A percentile compares a stretch with the other conserved stretches of the same genome.
phyloP scores from a whole-genome alignment of 1,140 invertebrate species.

The Melipona quadrifasciata region DNA sequence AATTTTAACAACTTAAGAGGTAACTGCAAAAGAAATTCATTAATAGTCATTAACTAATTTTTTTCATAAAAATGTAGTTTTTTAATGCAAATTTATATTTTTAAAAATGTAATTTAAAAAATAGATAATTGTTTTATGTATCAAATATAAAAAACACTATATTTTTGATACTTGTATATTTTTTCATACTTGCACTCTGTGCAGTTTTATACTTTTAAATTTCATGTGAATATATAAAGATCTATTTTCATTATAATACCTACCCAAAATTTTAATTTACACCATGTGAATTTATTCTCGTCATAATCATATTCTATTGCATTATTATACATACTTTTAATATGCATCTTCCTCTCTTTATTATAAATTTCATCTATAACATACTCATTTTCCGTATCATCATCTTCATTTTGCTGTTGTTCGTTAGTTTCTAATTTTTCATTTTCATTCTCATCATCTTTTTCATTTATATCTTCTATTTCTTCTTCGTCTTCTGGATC shows the following conservation, averaged over 20 bases:
- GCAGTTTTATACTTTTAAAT: too few species aligned
- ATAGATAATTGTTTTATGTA: too few species aligned
- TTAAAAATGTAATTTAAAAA: too few species aligned
- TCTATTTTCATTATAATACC: slow-evolving; percentile 53
- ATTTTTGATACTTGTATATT: too few species aligned
- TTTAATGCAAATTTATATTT: too few species aligned
- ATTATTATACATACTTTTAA: slow-evolving; percentile 77
- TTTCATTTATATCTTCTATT: slow-evolving; percentile 77
- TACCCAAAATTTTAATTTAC: slow-evolving; percentile 86
- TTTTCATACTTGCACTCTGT: too few species aligned
- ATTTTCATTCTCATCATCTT: slow-evolving; percentile 80
- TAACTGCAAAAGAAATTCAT: slow-evolving; percentile 81
- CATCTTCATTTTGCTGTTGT: slow-evolving; percentile 73
- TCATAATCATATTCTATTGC: slow-evolving; percentile 90
- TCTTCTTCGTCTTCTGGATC: slow-evolving; percentile 85
- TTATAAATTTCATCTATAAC: slow-evolving; percentile 70
- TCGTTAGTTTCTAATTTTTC: slow-evolving; percentile 67
- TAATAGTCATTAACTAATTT: neutral
- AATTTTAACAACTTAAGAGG: slow-evolving; percentile 85
- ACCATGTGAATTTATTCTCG: slow-evolving; percentile 87
- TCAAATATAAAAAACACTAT: too few species aligned
- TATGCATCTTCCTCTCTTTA: slow-evolving; percentile 69
- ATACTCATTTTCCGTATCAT: slow-evolving; percentile 76
- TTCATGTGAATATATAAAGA: neutral
- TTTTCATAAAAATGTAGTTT: neutral